Conservation (phyloP, 2,797 vertebrate species). For the Anolis apletophallus region DNA sequence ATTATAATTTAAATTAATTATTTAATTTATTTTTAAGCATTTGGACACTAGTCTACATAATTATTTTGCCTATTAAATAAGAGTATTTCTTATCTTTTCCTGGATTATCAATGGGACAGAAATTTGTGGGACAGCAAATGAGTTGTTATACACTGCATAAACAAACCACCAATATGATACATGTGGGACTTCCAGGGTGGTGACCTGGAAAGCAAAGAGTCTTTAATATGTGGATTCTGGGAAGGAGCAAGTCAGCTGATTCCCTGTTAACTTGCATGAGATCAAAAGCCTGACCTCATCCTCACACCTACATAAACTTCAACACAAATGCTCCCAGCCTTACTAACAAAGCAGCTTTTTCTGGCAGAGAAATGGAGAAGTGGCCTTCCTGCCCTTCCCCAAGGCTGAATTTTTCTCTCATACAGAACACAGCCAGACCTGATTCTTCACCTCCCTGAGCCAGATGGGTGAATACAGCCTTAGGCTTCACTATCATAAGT, state of each 20-base stretch:
- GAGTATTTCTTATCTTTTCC: not conserved
- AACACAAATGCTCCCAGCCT: not conserved
- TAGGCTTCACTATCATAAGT: slow-evolving; percentile 37
- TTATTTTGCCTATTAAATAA: slow-evolving; percentile 1
- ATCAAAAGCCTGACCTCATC: not conserved
- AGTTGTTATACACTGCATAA: not conserved
- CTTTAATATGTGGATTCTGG: not conserved
- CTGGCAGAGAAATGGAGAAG: not conserved
- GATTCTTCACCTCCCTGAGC: slow-evolving; percentile 35
- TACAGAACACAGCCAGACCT: not conserved
- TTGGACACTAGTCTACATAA: not conserved
- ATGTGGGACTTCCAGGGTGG: rapidly evolving
- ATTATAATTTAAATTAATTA: no score
- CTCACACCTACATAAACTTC: rapidly evolving
- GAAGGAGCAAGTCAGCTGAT: not conserved
- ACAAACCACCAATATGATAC: not conserved
- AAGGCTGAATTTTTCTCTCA: not conserved
- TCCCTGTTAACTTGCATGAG: not conserved
- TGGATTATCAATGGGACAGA: not conserved
- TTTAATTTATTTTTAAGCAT: not conserved
- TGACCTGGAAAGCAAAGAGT: rapidly evolving
- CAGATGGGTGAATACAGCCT: slow-evolving; percentile 35
- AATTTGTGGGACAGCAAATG: not conserved
- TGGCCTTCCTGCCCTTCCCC: slow-evolving; percentile 11
- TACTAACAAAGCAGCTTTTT: not conserved